These are phyloP conservation scores for Ptychochromis oligacanthus DNA, from an alignment of 2,113 vertebrate species.

Conservation along the genomic window DNA sequence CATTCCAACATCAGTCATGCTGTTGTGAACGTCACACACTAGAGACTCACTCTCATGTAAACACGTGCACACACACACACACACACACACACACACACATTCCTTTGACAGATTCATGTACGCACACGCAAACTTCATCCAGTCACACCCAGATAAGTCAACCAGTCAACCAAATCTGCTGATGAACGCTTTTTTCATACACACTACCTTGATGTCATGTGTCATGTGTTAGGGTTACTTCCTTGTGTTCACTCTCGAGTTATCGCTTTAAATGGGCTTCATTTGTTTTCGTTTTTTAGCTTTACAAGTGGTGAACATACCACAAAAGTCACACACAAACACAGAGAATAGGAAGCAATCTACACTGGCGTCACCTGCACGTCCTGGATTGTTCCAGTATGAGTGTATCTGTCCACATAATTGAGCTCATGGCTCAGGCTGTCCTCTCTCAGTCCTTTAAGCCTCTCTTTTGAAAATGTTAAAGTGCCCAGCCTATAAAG, in stretches of 20 bases:
- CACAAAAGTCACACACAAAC: not conserved
- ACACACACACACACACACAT: slow-evolving; percentile 23
- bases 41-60: not conserved
- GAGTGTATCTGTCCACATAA: slow-evolving; percentile 9
- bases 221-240: slow-evolving; percentile 35
- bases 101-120: slow-evolving; percentile 58
- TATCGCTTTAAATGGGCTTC: slow-evolving; percentile 10
- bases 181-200: slow-evolving; percentile 42
- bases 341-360: slow-evolving; percentile 2
- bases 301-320: not conserved
- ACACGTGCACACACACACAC: too few relatives aligned
- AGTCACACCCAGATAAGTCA: slow-evolving; percentile 65
- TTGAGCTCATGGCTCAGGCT: slow-evolving; percentile 41
- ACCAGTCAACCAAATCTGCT: slow-evolving; percentile 65
- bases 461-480: not conserved
- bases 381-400: slow-evolving; percentile 25
- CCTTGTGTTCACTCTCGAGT: slow-evolving; percentile 16
- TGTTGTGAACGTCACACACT: slow-evolving; percentile 59
- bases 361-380: not conserved
- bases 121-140: slow-evolving; percentile 52
- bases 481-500: not conserved
- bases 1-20: slow-evolving; percentile 75
- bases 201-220: slow-evolving; percentile 33
- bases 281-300: slow-evolving; percentile 11
- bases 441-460: slow-evolving; percentile 37